Evolutionary conservation across 2,797 vertebrate genomes (phyloP).

Genomic region (Huso huso): DNA sequence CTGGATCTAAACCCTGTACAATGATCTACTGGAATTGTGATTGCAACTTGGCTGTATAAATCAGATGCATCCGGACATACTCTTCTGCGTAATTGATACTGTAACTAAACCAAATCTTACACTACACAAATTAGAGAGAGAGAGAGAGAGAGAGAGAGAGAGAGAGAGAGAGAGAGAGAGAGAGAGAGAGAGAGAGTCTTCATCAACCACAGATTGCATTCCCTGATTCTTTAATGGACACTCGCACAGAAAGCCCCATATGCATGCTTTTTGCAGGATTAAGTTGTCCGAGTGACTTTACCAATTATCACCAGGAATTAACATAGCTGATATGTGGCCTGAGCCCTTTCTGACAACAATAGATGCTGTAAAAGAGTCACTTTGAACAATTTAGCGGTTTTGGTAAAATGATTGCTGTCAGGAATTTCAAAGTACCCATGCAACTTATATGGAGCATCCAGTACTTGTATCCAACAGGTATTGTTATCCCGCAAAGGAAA

Average conservation of each 20-base stretch:
- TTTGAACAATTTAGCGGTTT: no score
- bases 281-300: constrained; percentile 15
- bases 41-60: constrained; percentile 13
- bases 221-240: constrained; percentile 26
- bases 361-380: no score
- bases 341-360: neutral
- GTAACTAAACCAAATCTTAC: no score
- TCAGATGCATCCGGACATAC: constrained; percentile 3
- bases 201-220: constrained; percentile 4
- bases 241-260: constrained; percentile 18
- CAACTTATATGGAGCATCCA: no score
- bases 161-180: constrained; percentile 24
- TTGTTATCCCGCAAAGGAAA: no score
- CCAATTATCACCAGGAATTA: constrained; percentile 23
- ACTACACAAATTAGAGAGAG: constrained; percentile 19
- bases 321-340: constrained; percentile 12
- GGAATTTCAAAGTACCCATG: no score
- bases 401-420: no score
- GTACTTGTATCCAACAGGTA: no score
- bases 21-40: constrained; percentile 35
- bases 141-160: constrained; percentile 14
- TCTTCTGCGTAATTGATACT: neutral
- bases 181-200: neutral
- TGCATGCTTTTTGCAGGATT: constrained; percentile 21
- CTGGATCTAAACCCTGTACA: constrained; percentile 33